These are phyloP conservation scores for Xiphophorus birchmanni DNA, from an alignment of 2,797 vertebrate species.

Conservation along the genomic window DNA sequence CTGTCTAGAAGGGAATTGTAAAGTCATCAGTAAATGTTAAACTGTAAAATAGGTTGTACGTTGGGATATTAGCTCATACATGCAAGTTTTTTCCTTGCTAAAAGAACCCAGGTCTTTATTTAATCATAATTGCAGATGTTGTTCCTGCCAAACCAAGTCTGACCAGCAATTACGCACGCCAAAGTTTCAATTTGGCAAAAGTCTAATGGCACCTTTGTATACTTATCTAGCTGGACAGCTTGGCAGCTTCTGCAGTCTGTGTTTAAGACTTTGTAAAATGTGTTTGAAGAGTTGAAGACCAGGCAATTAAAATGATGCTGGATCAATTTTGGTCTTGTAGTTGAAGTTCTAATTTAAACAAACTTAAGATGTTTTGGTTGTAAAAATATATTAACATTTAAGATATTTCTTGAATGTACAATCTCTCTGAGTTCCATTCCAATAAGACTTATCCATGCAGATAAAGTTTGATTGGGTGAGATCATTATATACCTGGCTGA, in stretches of 20 bases:
- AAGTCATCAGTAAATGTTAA: neutral
- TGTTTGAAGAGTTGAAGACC: slow-evolving; percentile 1
- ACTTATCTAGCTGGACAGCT: slow-evolving; percentile 46
- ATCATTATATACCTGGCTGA: neutral
- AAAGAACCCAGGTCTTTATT: slow-evolving; percentile 44
- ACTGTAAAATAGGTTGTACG: neutral
- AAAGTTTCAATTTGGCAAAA: slow-evolving; percentile 62
- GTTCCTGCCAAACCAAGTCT: slow-evolving; percentile 18
- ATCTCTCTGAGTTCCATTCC: neutral
- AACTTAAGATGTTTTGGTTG: neutral
- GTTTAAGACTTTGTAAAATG: slow-evolving; percentile 1
- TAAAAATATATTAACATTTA: neutral
- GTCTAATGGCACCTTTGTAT: slow-evolving; percentile 64
- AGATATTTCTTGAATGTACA: neutral
- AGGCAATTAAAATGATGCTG: neutral
- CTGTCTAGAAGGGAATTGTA: neutral
- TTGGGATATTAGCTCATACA: neutral
- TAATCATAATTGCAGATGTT: slow-evolving; percentile 49
- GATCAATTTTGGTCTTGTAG: neutral
- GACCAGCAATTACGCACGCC: slow-evolving; percentile 55
- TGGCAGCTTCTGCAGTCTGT: slow-evolving; percentile 30
- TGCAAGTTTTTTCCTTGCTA: neutral
- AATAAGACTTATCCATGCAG: neutral
- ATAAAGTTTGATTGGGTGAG: neutral
- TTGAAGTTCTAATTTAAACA: neutral